phyloP scores from a whole-genome alignment of 2,797 vertebrate genomes.

The Pelobates cultripes region DNA sequence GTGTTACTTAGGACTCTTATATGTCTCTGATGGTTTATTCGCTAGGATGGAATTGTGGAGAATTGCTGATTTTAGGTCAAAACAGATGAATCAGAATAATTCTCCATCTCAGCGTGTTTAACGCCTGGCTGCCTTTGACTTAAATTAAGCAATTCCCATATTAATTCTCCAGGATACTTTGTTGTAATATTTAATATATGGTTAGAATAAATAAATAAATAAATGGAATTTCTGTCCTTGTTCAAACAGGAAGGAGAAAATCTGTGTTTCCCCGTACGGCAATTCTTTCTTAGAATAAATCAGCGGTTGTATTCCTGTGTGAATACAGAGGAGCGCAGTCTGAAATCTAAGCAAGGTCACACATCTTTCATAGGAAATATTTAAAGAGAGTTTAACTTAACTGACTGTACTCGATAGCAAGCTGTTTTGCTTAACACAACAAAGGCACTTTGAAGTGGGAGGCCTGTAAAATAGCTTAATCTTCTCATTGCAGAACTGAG shows the following conservation, averaged over 20 bases:
- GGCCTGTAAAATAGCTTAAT: conserved; percentile 30
- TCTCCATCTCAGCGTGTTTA: no score
- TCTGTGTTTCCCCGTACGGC: conserved; percentile 16
- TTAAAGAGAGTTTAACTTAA: conserved; percentile 47
- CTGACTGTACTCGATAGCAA: conserved; percentile 32
- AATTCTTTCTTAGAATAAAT: conserved; percentile 20
- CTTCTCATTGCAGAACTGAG: conserved; percentile 16
- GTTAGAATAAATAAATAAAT: background rate
- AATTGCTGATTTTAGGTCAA: no score
- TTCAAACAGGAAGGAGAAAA: conserved; percentile 34
- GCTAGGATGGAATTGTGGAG: no score
- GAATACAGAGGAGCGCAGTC: conserved; percentile 34
- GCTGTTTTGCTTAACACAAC: conserved; percentile 35
- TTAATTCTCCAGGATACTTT: background rate
- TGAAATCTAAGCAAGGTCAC: conserved; percentile 43
- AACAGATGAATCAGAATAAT: no score
- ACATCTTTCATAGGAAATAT: conserved; percentile 47
- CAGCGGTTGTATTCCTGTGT: conserved; percentile 38
- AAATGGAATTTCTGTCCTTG: conserved; percentile 12
- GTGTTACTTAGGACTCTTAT: no score
- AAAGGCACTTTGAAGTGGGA: conserved; percentile 48
- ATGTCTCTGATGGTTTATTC: no score
- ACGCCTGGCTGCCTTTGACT: no score
- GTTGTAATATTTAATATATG: background rate
- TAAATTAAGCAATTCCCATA: no score